These are phyloP conservation scores for Scrobipalpa costella DNA, from an alignment of 2,888 invertebrate genomes.

Conservation along the genomic window DNA sequence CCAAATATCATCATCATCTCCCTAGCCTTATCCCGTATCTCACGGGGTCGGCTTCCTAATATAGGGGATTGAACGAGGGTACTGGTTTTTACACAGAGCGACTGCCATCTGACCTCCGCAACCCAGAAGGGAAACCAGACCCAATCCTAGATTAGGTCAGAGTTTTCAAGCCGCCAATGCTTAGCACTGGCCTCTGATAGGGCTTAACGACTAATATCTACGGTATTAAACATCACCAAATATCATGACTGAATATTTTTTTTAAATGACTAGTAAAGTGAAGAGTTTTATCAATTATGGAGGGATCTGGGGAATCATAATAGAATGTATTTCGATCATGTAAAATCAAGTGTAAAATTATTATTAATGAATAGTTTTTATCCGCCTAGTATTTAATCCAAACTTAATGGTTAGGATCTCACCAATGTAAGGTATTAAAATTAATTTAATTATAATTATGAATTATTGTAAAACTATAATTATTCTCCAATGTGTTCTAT, in stretches of 20 bases:
- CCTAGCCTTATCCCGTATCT: too few species aligned
- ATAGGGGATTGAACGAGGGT: too few species aligned
- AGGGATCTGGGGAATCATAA: not conserved
- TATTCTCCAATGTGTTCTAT: constrained; percentile 9
- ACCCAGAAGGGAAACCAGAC: too few species aligned
- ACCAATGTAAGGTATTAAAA: constrained; percentile 9
- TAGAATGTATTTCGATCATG: not conserved
- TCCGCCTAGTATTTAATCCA: constrained; percentile 17
- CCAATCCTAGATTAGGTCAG: too few species aligned
- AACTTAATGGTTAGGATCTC: constrained; percentile 13
- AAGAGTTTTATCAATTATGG: not conserved
- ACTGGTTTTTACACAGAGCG: too few species aligned
- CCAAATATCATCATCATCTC: too few species aligned
- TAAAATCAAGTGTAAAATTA: not conserved
- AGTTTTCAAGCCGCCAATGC: too few species aligned
- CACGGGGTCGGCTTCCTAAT: too few species aligned
- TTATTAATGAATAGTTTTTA: not conserved
- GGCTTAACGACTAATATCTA: too few species aligned
- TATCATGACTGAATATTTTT: not conserved
- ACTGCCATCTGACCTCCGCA: too few species aligned
- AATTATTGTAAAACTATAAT: not conserved
- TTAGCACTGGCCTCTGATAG: too few species aligned
- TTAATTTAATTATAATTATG: not conserved
- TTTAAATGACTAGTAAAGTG: not conserved
- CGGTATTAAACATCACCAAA: too few species aligned